Evolutionary conservation across 2,888 invertebrate genomes (phyloP).

Genomic region (Clunio marinus): DNA sequence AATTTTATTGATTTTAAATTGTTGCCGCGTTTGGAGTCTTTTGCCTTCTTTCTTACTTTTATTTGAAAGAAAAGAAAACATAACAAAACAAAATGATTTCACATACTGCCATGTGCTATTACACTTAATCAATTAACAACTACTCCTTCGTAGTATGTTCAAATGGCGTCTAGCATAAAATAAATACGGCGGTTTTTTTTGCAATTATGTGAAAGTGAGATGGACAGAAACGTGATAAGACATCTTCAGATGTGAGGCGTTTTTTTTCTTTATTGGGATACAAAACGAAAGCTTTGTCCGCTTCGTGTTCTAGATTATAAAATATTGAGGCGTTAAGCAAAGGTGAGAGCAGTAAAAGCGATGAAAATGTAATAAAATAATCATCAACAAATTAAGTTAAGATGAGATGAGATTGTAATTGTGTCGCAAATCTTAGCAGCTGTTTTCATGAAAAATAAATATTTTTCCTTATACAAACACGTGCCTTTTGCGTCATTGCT

Average conservation of each 20-base stretch:
- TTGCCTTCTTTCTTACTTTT: too few species aligned
- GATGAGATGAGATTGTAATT: too few species aligned
- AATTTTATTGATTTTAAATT: too few species aligned
- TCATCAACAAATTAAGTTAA: not conserved
- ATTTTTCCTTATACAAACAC: not conserved
- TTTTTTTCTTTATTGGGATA: too few species aligned
- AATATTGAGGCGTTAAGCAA: not conserved
- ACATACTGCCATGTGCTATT: too few species aligned
- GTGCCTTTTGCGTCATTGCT: not conserved
- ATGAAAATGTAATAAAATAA: not conserved
- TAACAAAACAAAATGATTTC: too few species aligned
- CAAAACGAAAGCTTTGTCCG: slow-evolving; percentile 14
- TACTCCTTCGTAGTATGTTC: too few species aligned
- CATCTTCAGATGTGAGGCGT: not conserved
- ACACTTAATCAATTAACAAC: too few species aligned
- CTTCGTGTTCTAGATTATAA: not conserved
- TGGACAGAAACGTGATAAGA: not conserved
- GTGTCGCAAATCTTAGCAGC: too few species aligned
- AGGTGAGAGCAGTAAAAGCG: too few species aligned
- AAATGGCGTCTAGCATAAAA: not conserved
- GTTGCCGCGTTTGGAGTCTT: too few species aligned
- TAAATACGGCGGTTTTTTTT: not conserved
- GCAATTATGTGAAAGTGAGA: slow-evolving; percentile 19
- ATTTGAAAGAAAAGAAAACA: too few species aligned
- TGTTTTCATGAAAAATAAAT: not conserved